Conservation (phyloP, 1,140 invertebrate species). For the Sminthurinus signatus region DNA sequence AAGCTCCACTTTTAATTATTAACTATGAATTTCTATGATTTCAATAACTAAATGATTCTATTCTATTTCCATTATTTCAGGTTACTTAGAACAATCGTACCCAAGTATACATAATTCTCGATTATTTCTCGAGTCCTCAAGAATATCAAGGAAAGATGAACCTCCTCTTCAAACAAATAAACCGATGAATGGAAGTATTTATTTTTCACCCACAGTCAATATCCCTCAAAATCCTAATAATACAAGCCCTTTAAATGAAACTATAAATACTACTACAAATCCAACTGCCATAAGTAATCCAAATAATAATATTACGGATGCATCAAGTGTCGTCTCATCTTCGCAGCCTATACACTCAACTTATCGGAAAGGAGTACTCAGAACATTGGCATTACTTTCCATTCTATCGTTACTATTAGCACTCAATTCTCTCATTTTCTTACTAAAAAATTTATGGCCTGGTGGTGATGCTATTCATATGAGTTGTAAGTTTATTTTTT, state of each 20-base stretch:
- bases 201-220: constrained; percentile 23
- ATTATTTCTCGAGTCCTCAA: constrained; percentile 31
- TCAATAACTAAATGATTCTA: not conserved
- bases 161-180: constrained; percentile 18
- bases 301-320: not conserved
- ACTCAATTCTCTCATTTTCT: constrained; percentile 38
- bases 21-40: not conserved
- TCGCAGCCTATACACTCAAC: constrained; percentile 13
- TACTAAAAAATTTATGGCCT: constrained; percentile 37
- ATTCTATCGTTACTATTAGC: constrained; percentile 38
- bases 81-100: constrained; percentile 38
- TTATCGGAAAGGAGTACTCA: constrained; percentile 37
- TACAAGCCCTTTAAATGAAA: constrained; percentile 19
- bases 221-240: constrained; percentile 23
- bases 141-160: constrained; percentile 25
- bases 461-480: not conserved
- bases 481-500: not conserved
- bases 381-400: constrained; percentile 35
- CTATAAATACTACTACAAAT: constrained; percentile 27
- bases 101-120: constrained; percentile 38
- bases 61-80: constrained; percentile 9
- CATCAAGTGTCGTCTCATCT: constrained; percentile 22
- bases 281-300: not conserved
- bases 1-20: too few species aligned
- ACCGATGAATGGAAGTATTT: constrained; percentile 37